phyloP scores from a whole-genome alignment of 2,888 invertebrate genomes.

The Labia minor region DNA sequence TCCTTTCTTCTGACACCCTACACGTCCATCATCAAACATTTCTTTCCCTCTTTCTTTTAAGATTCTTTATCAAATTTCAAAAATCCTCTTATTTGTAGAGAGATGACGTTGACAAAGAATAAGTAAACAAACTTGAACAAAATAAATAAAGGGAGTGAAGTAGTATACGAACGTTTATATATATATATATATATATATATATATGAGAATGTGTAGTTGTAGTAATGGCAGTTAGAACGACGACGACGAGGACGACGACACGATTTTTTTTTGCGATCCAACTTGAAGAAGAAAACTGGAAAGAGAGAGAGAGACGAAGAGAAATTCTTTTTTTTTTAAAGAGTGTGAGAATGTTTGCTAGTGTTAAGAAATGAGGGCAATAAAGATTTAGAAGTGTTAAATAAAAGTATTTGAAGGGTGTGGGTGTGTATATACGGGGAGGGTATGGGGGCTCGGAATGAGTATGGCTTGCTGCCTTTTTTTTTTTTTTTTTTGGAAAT shows the following conservation, averaged over 20 bases:
- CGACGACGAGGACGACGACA: background rate
- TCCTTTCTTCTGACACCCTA: no score
- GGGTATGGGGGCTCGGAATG: no score
- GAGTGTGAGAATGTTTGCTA: background rate
- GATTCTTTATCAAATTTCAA: conserved; percentile 13
- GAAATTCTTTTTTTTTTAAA: no score
- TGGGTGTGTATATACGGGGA: no score
- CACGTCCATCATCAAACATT: no score
- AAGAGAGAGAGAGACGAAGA: background rate
- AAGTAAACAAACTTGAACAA: conserved; percentile 2
- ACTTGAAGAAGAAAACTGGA: background rate
- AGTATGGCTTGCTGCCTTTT: no score
- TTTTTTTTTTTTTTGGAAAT: no score
- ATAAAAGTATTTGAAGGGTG: background rate
- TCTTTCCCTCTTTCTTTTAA: background rate
- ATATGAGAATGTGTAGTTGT: background rate
- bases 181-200: no score
- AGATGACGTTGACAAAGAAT: conserved; percentile 5
- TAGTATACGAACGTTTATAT: no score
- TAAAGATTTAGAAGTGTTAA: conserved; percentile 5
- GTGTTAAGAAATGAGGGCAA: conserved; percentile 13
- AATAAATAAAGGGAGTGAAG: background rate
- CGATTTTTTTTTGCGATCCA: background rate
- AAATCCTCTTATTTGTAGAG: conserved; percentile 13
- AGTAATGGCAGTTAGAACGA: background rate